A percentile compares a stretch with the other conserved stretches of the same genome.
Evolutionary conservation across 2,888 invertebrate species (phyloP).

Genomic region (Drosophila phalerata): DNA sequence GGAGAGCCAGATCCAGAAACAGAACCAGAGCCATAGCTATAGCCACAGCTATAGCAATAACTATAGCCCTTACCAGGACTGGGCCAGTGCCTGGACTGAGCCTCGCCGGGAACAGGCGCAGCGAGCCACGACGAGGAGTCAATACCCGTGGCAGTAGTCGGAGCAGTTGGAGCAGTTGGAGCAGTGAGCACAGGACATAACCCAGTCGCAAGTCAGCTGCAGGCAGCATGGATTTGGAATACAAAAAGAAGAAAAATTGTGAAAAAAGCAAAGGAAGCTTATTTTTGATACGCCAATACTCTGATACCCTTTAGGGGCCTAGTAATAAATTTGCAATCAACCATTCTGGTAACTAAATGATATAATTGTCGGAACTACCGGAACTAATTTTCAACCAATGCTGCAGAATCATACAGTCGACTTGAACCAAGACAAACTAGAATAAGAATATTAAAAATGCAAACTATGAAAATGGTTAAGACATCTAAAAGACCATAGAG

Average conservation of each 20-base stretch:
- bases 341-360: too few relatives aligned
- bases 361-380: too few relatives aligned
- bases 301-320: neutral
- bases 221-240: conserved; percentile 70
- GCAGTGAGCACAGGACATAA: conserved; percentile 64
- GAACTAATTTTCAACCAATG: too few relatives aligned
- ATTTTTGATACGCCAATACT: rapidly evolving
- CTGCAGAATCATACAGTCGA: too few relatives aligned
- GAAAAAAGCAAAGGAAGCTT: neutral
- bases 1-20: conserved; percentile 56
- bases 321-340: neutral
- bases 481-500: neutral
- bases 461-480: neutral
- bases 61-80: neutral
- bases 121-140: conserved; percentile 77
- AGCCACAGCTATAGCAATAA: neutral
- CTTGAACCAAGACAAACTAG: too few relatives aligned
- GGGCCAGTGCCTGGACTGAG: neutral
- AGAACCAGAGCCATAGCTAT: conserved; percentile 41
- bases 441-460: too few relatives aligned
- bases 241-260: conserved; percentile 36
- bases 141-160: conserved; percentile 75
- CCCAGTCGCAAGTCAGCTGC: conserved; percentile 79
- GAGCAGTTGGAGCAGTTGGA: neutral
- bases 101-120: conserved; percentile 42